Evolutionary conservation across 2,888 invertebrate genomes (phyloP), one percentile per base, ranked within the genome.

Genomic region (Acheta domesticus): DNA sequence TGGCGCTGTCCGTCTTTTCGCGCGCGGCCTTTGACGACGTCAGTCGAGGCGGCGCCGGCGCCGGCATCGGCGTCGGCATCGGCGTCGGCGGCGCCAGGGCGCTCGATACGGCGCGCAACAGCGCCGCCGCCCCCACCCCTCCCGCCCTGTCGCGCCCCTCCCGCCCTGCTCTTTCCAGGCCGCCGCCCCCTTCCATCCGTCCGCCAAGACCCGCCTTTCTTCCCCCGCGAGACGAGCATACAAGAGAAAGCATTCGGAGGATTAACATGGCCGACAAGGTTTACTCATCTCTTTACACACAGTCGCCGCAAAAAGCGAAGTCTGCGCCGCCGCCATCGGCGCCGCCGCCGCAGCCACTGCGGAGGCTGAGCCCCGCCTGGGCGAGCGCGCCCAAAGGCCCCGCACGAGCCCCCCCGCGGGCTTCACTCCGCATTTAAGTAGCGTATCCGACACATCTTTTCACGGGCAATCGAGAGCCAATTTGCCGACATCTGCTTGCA

Each of bases 381-480:
- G 14, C 62, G 14, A 0, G 16, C 62, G 16, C n/a, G 14, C n/a
- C 62, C 62, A 19, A 62, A 19, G 16, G 16, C n/a, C 8, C 62
- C 3, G 62, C 62, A 62, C n/a, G n/a, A 62, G 62, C 62, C 62
- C 11, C 50, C 62, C 62, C 49, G 48, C 79, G 77, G 21, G 73
- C 80, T 75, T 50, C 62, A n/a, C 62, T 62, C 49, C 78, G 75
- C 77, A 75, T 81, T 82, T 81, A 81, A 81, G 80, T 77, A 81
- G 80, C 80, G 80, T 78, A 81, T 80, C 81, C 79, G 80, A 80
- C 75, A 80, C 81, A 74, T 81, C 81, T 82, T 82, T 80, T 81
- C 81, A 82, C 82, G 80, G 80, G 36, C 81, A 82, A 81, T 82
- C 81, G 80, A 78, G 74, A 78, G 79, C 80, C 82, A 82, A 81